Evolutionary conservation across 1,140 invertebrate genomes (phyloP).

Genomic region (Scaptomyza pallida): DNA sequence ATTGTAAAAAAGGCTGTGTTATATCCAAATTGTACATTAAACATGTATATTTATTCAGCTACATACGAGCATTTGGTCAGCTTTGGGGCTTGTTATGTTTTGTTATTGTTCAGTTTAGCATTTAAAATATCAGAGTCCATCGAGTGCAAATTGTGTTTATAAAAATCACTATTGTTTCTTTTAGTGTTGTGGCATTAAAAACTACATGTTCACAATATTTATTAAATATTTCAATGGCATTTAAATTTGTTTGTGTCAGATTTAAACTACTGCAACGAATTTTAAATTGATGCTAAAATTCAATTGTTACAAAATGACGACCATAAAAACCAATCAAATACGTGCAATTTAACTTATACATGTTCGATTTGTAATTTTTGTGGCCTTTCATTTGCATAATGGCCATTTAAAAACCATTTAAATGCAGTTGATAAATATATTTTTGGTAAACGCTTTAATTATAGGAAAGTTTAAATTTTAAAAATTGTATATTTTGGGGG

Average conservation of each 20-base stretch:
- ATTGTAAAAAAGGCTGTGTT: conserved; percentile 19
- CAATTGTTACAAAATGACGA: background rate
- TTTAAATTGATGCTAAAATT: background rate
- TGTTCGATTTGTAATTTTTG: no score
- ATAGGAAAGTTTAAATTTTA: no score
- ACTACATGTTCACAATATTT: background rate
- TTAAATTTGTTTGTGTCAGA: background rate
- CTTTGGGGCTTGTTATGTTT: conserved; percentile 13
- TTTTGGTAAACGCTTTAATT: no score
- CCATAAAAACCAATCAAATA: background rate
- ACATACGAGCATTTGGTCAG: background rate
- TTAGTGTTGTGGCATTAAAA: background rate
- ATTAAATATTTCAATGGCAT: background rate
- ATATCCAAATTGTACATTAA: conserved; percentile 32
- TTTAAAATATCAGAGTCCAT: conserved; percentile 6
- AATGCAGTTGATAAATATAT: no score
- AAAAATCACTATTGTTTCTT: conserved; percentile 10
- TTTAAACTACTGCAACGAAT: background rate
- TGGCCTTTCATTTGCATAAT: no score
- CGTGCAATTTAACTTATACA: no score
- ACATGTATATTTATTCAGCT: conserved; percentile 17
- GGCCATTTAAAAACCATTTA: no score
- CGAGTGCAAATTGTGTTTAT: conserved; percentile 10
- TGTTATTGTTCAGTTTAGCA: conserved; percentile 5
- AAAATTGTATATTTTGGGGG: no score